These are phyloP conservation scores for Lasioglossum zephyrum DNA, from an alignment of 2,888 invertebrate species.

Conservation along the genomic window DNA sequence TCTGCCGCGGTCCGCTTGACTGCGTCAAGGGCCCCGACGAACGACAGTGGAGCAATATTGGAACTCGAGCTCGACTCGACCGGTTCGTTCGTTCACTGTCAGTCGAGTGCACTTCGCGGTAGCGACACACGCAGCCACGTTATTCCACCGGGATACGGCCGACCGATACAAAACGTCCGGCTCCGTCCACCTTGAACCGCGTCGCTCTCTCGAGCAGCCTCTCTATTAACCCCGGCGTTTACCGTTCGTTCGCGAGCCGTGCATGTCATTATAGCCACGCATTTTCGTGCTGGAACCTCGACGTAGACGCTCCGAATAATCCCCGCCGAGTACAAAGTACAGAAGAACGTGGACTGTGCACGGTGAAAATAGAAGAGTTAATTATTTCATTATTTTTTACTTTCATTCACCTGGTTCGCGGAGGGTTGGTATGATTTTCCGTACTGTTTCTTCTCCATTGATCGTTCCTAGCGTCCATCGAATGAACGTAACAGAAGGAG, in stretches of 20 bases:
- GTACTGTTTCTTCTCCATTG: background rate
- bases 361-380: background rate
- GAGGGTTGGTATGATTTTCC: background rate
- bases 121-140: conserved; percentile 55
- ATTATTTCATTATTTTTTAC: background rate
- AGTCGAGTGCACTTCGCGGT: conserved; percentile 55
- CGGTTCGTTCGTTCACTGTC: conserved; percentile 61
- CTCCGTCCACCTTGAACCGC: conserved; percentile 38
- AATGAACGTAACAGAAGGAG: background rate
- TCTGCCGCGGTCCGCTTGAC: conserved; percentile 43
- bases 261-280: conserved; percentile 10
- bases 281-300: background rate
- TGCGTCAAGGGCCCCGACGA: conserved; percentile 29
- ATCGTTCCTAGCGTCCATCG: background rate
- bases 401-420: background rate
- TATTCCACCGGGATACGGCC: conserved; percentile 49
- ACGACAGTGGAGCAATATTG: conserved; percentile 52
- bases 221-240: conserved; percentile 50
- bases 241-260: conserved; percentile 42
- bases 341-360: background rate
- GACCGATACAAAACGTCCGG: conserved; percentile 48
- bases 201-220: conserved; percentile 23
- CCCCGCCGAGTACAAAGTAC: too few relatives aligned
- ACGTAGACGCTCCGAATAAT: background rate
- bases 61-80: conserved; percentile 54